Base-by-base conservation (phyloP, 1,140 invertebrate species). In the Brachionus calyciflorus region DNA sequence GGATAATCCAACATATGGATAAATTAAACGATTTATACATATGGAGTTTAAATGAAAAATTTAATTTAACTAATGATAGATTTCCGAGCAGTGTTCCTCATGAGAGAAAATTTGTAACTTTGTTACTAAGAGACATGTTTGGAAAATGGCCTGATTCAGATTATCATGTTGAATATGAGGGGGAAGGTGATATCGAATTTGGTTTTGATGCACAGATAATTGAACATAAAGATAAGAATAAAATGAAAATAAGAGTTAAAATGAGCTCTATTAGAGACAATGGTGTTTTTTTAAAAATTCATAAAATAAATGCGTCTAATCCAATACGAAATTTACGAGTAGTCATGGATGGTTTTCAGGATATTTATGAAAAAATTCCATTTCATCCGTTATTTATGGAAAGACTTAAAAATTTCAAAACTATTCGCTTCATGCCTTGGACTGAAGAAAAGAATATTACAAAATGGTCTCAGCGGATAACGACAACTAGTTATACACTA, bases 341-440 rank as follows among this genome's bases (percentile, higher is more conserved):
- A 4, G 65, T 81, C 21, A 51, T 80, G 48, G 80, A 80, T 17
- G 81, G 81, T 3, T 81, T 79, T 78, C 79, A 81, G 55, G 77
- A 79, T 28, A 77, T 78, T 24, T 78, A 81, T 55, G 77, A 80
- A n/a, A 65, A 76, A 41, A 80, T 81, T 48, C 81, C 80, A n/a
- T 81, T 80, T 57, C 78, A 81, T 77, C 80, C 80, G 7, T 41
- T 78, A 17, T 81, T 81, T 53, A 30, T 80, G 26, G 80, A 81
- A 44, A 78, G 60, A 46, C 53, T 81, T 0, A 79, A 75, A 76
- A 48, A 78, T n/a, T 81, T 79, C 41, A 80, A 80, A 2, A 80
- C 80, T 55, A 19, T 80, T 5, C 48, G 80, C 21, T 81, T 78
- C 49, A 81, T 81, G 80, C 80, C 80, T 44, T 65, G 60, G 60